Percentiles rank a stretch among this genome's conserved stretches.
Conservation (phyloP, 1,140 invertebrate genomes). For the Chironomus tepperi region DNA sequence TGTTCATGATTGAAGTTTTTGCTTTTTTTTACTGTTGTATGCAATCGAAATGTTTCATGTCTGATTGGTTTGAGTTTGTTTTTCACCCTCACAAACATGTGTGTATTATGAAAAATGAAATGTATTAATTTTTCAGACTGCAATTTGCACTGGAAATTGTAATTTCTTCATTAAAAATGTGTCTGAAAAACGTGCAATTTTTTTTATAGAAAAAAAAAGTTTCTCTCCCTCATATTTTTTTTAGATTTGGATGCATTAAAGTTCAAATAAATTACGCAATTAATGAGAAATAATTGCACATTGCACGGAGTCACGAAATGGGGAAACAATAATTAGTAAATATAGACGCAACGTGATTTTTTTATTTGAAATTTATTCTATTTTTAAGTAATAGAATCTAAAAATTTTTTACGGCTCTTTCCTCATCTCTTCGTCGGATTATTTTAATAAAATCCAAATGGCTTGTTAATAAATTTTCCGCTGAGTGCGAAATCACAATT, state of each 20-base stretch:
- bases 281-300: not conserved
- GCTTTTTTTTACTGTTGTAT: not conserved
- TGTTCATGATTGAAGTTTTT: not conserved
- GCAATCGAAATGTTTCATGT: not conserved
- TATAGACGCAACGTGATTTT: conserved; percentile 8
- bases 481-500: too few species aligned
- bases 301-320: not conserved
- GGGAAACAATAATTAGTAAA: not conserved
- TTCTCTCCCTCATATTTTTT: too few species aligned
- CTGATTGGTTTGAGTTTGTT: not conserved
- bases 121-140: too few species aligned
- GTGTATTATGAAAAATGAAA: too few species aligned
- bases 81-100: not conserved
- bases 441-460: not conserved
- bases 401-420: too few species aligned
- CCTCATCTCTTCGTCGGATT: too few species aligned
- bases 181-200: not conserved
- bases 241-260: too few species aligned
- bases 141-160: not conserved
- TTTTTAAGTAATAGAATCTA: not conserved
- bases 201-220: not conserved
- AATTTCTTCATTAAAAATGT: not conserved
- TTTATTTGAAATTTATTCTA: not conserved
- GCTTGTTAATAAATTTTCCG: not conserved
- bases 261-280: not conserved